phyloP scores from a whole-genome alignment of 2,797 vertebrate genomes.

The Bradypodion ventrale region DNA sequence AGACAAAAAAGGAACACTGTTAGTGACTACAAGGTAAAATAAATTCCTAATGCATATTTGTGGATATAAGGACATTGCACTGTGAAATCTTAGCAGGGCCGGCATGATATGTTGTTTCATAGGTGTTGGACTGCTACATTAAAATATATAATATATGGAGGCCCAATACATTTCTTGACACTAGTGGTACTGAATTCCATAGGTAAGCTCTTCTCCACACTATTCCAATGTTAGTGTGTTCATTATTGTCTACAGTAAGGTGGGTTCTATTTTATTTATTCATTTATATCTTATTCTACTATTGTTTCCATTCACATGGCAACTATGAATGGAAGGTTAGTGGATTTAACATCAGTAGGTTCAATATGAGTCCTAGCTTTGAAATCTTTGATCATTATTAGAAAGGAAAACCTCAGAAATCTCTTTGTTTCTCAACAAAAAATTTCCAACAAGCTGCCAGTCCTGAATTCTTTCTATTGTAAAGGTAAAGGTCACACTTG shows the following conservation, averaged over 20 bases:
- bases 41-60: neutral
- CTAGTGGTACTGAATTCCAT: neutral
- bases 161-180: neutral
- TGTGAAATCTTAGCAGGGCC: neutral
- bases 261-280: neutral
- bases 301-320: neutral
- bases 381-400: neutral
- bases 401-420: neutral
- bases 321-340: neutral
- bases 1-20: conserved; percentile 14
- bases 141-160: neutral
- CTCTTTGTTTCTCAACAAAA: neutral
- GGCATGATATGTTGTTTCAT: neutral
- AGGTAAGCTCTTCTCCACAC: neutral
- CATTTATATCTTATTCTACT: neutral
- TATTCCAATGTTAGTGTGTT: neutral
- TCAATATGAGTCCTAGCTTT: neutral
- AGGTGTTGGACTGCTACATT: neutral
- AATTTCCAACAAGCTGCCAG: neutral
- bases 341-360: neutral
- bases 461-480: neutral
- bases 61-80: neutral
- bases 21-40: conserved; percentile 41
- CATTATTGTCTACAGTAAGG: neutral
- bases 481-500: too few relatives aligned